A percentile compares a stretch with the other conserved stretches of the same genome.
Conservation (phyloP, 2,888 invertebrate genomes). For the Rhimphoctona megacephalus region DNA sequence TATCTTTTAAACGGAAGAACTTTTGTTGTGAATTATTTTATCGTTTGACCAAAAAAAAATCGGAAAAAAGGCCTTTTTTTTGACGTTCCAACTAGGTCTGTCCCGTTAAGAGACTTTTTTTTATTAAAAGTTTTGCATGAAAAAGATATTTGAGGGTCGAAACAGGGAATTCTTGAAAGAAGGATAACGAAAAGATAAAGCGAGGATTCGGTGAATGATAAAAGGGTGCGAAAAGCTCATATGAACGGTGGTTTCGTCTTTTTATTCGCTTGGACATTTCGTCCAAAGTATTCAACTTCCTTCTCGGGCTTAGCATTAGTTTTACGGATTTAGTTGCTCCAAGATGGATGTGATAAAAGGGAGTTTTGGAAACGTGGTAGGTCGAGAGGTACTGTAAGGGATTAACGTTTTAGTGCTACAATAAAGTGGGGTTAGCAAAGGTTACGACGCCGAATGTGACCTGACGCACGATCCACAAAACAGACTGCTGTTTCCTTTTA, state of each 20-base stretch:
- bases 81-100: too few relatives aligned
- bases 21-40: too few relatives aligned
- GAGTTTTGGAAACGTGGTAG: neutral
- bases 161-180: neutral
- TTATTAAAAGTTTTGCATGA: neutral
- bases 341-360: constrained; percentile 9
- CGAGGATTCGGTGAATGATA: neutral
- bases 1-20: too few relatives aligned
- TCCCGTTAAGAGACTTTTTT: too few relatives aligned
- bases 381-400: constrained; percentile 53
- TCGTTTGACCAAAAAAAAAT: too few relatives aligned
- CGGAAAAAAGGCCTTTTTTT: too few relatives aligned
- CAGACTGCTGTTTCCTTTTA: constrained; percentile 30
- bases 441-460: constrained; percentile 54
- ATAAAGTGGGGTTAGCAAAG: constrained; percentile 73
- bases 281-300: neutral
- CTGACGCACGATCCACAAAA: constrained; percentile 35
- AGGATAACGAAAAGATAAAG: neutral
- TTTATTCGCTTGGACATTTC: neutral
- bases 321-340: constrained; percentile 39
- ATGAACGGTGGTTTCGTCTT: neutral
- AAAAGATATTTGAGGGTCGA: neutral
- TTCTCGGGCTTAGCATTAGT: constrained; percentile 1
- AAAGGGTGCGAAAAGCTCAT: constrained; percentile 1
- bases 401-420: constrained; percentile 72